Evolutionary conservation across 2,113 vertebrate species (phyloP).

Genomic region (Orthonyx spaldingii): DNA sequence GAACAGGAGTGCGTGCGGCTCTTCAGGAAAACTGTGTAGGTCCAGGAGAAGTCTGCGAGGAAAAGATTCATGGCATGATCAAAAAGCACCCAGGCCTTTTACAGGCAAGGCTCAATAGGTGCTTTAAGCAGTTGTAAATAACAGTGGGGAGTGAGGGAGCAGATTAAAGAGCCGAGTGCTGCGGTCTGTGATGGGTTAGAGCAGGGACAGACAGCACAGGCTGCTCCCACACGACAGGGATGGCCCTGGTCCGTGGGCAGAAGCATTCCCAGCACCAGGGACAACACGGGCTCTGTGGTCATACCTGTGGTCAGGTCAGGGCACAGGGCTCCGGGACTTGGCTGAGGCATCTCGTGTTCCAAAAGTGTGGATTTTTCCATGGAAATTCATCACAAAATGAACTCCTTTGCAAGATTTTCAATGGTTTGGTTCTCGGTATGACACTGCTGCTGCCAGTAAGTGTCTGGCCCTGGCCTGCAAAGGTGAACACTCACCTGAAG

Average conservation of each 20-base stretch:
- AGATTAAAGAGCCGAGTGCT: neutral
- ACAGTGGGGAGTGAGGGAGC: neutral
- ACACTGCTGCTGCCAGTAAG: neutral
- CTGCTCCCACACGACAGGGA: neutral
- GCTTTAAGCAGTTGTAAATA: conserved; percentile 39
- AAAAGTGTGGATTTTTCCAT: neutral
- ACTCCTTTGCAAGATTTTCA: neutral
- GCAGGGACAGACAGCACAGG: neutral
- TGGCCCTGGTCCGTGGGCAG: fast-evolving
- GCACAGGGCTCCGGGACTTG: neutral
- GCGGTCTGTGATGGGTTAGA: neutral
- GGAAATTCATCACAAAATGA: neutral
- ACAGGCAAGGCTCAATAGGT: conserved; percentile 8
- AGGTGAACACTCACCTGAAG: neutral
- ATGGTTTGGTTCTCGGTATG: neutral
- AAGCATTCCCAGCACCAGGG: fast-evolving
- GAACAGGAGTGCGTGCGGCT: neutral
- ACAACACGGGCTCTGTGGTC: fast-evolving
- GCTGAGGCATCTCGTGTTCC: neutral
- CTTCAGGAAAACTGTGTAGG: neutral
- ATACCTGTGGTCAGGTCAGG: fast-evolving
- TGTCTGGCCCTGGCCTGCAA: neutral
- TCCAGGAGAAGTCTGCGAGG: neutral
- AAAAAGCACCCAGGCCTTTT: conserved; percentile 51
- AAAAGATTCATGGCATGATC: conserved; percentile 55